phyloP scores from a whole-genome alignment of 1,140 invertebrate genomes.

The Lethocerus indicus region DNA sequence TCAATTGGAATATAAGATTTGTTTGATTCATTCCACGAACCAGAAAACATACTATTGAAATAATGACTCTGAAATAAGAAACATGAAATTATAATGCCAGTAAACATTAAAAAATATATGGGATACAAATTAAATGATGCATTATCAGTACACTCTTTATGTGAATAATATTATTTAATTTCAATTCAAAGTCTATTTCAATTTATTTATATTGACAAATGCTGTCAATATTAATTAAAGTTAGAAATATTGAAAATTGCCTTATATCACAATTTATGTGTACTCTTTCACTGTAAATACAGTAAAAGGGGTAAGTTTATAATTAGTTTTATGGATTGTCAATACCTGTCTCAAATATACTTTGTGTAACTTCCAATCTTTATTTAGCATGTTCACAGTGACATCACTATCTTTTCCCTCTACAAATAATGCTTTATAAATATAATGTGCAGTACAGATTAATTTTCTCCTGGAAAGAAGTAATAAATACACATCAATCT shows the following conservation, averaged over 20 bases:
- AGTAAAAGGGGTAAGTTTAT: neutral
- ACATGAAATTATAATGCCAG: too few species aligned
- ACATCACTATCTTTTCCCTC: slow-evolving; percentile 63
- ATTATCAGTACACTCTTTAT: too few species aligned
- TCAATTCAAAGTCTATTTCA: neutral
- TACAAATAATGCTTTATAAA: slow-evolving; percentile 59
- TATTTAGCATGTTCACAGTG: slow-evolving; percentile 48
- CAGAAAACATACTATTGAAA: slow-evolving; percentile 71
- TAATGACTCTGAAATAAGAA: slow-evolving; percentile 47
- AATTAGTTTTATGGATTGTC: too few species aligned
- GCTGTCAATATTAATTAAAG: neutral
- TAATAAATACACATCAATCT: slow-evolving; percentile 8
- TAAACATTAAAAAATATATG: too few species aligned
- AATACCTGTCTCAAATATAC: slow-evolving; percentile 51
- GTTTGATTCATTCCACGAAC: slow-evolving; percentile 57
- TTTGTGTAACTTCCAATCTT: slow-evolving; percentile 61
- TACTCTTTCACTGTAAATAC: neutral
- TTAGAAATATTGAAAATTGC: neutral
- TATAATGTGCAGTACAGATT: slow-evolving; percentile 56
- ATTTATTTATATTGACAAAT: neutral
- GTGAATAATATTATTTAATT: neutral
- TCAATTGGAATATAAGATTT: slow-evolving; percentile 48
- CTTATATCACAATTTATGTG: neutral
- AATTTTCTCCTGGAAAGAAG: slow-evolving; percentile 43
- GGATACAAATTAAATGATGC: too few species aligned